phyloP scores from a whole-genome alignment of 2,797 vertebrate genomes.

The Anisognathus igniventris region DNA sequence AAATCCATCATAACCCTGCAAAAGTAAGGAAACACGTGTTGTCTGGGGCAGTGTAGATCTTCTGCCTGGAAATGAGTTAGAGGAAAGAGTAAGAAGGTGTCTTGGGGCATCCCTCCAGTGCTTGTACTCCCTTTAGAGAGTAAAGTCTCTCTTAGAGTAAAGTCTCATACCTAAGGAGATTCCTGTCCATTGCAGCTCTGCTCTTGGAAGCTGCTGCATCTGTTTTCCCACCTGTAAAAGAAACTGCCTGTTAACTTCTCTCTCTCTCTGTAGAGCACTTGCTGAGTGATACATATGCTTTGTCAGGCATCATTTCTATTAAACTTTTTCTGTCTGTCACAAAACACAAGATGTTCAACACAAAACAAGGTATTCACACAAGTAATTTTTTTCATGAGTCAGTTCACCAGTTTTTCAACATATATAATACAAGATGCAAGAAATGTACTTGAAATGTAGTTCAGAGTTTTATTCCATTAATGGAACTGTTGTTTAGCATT shows the following conservation, averaged over 20 bases:
- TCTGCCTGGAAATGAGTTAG: background rate
- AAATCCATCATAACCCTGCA: background rate
- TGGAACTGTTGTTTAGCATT: background rate
- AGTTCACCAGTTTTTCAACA: background rate
- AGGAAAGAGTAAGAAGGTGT: background rate
- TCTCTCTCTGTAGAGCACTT: background rate
- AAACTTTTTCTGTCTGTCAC: background rate
- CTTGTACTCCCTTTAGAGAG: background rate
- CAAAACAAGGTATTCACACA: rapidly evolving
- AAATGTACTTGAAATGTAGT: background rate
- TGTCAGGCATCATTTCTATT: background rate
- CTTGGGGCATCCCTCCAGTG: background rate
- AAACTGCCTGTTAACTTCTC: background rate
- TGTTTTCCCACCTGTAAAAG: background rate
- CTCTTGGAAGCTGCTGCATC: background rate
- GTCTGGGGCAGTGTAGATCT: background rate
- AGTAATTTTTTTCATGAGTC: background rate
- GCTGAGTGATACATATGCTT: background rate
- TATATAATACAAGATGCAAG: background rate
- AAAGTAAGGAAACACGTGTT: background rate
- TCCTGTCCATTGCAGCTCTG: background rate
- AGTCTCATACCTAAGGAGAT: background rate
- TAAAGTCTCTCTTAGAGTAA: background rate
- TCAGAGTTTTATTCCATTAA: background rate
- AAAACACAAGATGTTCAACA: background rate